Base-by-base conservation (phyloP, 53 echinoderm and acorn worm species). In the Zoroaster sp. region DNA sequence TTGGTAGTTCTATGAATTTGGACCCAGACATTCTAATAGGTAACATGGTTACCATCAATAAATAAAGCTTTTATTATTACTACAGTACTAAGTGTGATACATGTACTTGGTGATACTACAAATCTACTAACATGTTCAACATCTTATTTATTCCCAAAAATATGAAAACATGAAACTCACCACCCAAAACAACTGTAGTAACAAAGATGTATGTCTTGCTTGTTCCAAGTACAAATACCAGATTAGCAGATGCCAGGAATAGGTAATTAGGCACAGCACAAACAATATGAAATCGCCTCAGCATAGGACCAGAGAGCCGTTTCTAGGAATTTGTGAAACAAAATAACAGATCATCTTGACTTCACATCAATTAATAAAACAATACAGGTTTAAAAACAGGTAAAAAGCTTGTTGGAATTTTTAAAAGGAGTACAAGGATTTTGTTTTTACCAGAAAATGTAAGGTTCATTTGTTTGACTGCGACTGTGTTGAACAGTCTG, bases 221-320 rank as follows among this genome's bases (percentile, higher is more conserved):
- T 13, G 67, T 70, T 25, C 95, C 95, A 23, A 88, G 49, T 17
- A 95, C 86, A 63, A 93, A 95, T 40, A 95, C 70, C 32, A 95
- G 55, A 74, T 95, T 95, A 35, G 95, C 88, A 6, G 83, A 35
- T 39, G 83, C 85, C 66, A 95, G 80, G 47, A 81, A 82, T 32
- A 93, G 67, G 90, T 90, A 95, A 54, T 88, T 90, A 8, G 93
- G 88, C 31, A 91, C 88, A 41, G 87, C 80, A 39, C 88, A 71
- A 20, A 87, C 45, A 5, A 77, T 88, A 31, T 89, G 66, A 46
- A 95, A 42, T 55, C 93, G 90, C 40, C 93, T 75, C 47, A 80
- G 82, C 77, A 91, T 86, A 3, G 77, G 55, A 42, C 49, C 53
- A 36, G 95, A 93, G 43, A 95, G n/a, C 23, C 80, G 66, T 25